phyloP scores from a whole-genome alignment of 2,888 invertebrate genomes.

The Chymomyza caudatula region DNA sequence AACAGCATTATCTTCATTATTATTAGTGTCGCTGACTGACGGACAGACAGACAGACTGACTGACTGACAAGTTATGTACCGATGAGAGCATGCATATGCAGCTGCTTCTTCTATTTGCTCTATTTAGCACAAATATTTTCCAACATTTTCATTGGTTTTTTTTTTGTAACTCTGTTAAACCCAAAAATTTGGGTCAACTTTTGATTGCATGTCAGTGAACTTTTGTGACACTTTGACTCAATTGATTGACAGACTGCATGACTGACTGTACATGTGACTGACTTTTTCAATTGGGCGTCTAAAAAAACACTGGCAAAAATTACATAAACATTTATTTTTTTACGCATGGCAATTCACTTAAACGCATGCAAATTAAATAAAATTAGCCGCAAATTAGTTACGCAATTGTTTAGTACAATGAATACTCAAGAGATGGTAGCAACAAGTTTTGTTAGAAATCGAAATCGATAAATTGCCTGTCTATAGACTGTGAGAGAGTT shows the following conservation, averaged over 20 bases:
- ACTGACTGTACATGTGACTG: constrained; percentile 19
- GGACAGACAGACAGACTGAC: too few relatives aligned
- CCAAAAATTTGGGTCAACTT: constrained; percentile 28
- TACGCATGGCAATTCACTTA: constrained; percentile 10
- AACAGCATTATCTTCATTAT: constrained; percentile 38
- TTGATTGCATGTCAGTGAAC: constrained; percentile 45
- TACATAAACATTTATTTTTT: constrained; percentile 23
- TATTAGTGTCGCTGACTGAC: constrained; percentile 15
- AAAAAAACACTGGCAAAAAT: not conserved
- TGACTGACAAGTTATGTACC: too few relatives aligned
- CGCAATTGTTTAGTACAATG: constrained; percentile 34
- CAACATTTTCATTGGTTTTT: constrained; percentile 34
- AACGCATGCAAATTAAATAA: constrained; percentile 36
- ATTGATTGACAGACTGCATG: constrained; percentile 22
- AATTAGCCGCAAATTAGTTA: constrained; percentile 44
- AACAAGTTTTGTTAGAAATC: constrained; percentile 35
- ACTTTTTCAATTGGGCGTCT: constrained; percentile 27
- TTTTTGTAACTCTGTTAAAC: not conserved
- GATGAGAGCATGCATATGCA: not conserved
- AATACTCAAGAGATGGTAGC: not conserved
- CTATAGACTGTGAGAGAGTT: not conserved
- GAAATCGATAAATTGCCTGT: constrained; percentile 37
- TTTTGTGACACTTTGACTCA: constrained; percentile 20
- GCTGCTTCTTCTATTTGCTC: constrained; percentile 12
- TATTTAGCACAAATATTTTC: constrained; percentile 36